Evolutionary conservation across 2,113 vertebrate species (phyloP).

Genomic region (Semnornis frantzii): DNA sequence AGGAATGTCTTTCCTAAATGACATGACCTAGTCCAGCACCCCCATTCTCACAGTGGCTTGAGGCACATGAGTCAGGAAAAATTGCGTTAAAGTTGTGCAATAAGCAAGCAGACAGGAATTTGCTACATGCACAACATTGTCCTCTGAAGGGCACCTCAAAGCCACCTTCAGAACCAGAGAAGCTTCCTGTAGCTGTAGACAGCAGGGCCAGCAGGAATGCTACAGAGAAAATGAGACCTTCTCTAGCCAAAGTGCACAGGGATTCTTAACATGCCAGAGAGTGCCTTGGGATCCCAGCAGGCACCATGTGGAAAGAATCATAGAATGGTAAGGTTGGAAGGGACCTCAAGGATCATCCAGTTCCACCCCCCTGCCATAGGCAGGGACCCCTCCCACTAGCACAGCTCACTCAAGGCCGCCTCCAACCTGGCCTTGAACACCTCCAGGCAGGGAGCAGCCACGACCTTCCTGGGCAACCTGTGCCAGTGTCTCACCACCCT

Average conservation of each 20-base stretch:
- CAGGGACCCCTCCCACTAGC: too few relatives aligned
- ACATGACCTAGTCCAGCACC: accelerated
- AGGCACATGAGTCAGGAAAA: background rate
- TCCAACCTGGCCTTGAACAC: too few relatives aligned
- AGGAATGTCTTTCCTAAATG: background rate
- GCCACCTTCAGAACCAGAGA: background rate
- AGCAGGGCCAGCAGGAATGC: background rate
- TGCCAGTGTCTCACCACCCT: too few relatives aligned
- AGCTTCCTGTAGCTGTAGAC: background rate
- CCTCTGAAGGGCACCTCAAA: background rate
- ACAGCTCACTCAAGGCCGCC: too few relatives aligned
- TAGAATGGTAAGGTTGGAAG: too few relatives aligned
- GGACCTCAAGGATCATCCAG: too few relatives aligned
- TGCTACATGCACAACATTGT: background rate
- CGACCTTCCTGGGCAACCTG: too few relatives aligned
- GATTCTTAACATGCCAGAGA: background rate
- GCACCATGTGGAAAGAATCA: background rate
- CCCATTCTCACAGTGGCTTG: background rate
- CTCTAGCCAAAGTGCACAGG: background rate
- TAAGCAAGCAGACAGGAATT: background rate
- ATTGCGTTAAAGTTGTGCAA: background rate
- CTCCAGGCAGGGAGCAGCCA: too few relatives aligned
- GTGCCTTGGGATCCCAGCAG: background rate
- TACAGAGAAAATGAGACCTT: background rate
- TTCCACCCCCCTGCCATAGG: too few relatives aligned